Base-by-base conservation (phyloP, 2,113 vertebrate genomes). In the Neolamprologus fasciatus region DNA sequence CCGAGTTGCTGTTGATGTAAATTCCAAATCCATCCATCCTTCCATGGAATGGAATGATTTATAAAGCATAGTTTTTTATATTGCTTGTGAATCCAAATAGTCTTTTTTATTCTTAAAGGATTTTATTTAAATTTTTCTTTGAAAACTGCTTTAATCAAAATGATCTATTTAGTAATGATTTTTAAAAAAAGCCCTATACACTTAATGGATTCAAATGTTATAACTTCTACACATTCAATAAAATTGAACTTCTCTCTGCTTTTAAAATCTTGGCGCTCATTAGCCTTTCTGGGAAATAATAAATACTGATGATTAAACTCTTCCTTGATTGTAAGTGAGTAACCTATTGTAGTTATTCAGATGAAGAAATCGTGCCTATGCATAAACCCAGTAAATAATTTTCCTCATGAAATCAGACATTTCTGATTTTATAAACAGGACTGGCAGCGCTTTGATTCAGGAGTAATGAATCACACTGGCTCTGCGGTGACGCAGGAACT, bases 401-500 rank as follows among this genome's bases (percentile, higher is more conserved):
- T 78, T 0, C 1, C 45, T 28, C 9, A 51, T 51, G 23, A 51
- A 78, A 78, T 31, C 2, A 12, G 5, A 51, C 73, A 78, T 13
- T 50, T 19, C 11, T 78, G 19, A 78, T 78, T 78, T 53, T 71
- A 23, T 13, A 9, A 66, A 45, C 21, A 7, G 16, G 23, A 80
- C 4, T 0, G 1, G 4, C 47, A 45, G 28, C 28, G 35, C 17
- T 28, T 58, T 42, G 33, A 80, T 54, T 55, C 35, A 21, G 6
- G 33, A 78, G 26, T 5, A 10, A 8, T 82, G 51, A 92, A 58
- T 89, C 66, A 84, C 80, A 13, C 33, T 58, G 54, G 8, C 53
- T 53, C 4, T 21, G 10, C 33, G 1, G 63, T 92, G 92, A 93
- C 86, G 92, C 58, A 86, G 37, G 4, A 33, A 37, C 53, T 16